Evolutionary conservation across 2,888 invertebrate genomes (phyloP), one percentile per base, ranked within the genome.

Genomic region (Drosophila multiciliata): DNA sequence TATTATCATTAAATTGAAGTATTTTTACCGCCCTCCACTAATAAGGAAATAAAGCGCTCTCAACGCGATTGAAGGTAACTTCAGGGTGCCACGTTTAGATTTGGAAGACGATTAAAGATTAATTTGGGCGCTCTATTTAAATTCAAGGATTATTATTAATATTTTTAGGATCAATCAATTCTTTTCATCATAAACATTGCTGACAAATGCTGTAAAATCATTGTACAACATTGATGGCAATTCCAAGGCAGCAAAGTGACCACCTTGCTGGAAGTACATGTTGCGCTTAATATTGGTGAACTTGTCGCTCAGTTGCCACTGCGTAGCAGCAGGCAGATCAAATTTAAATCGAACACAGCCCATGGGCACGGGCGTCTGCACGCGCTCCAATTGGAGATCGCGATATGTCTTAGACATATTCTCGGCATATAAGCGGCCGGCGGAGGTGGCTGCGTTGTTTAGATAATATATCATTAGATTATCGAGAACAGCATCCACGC

Each of bases 201-300:
- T 83, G 0, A 95, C 94, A 58, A 96, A 95, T 8, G 92, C 83
- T 87, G 94, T 95, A 17, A 98, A 92, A 89, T 98, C 97, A 0
- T 95, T 93, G 3, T 96, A 96, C 52, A 98, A 87, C 4, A 96
- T 83, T 49, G 94, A 92, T 0, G 98, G 97, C 75, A 95, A 94
- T 91, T 98, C 97, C 69, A 98, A 93, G 0, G 97, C 97, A 0
- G 96, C 96, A 91, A 98, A 99, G 91, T 98, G 98, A 0, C 98
- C 98, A 3, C 97, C 97, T 5, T 95, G 94, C 0, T 95, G 93
- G 55, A 95, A 94, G 52, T 95, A 93, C 1, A 94, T 95, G 80
- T 95, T 95, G 42, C 95, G 96, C 11, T 96, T 93, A 42, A 97
- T 92, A 91, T 97, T 96, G 15, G 90, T 92, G 90, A 94, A 97